Percentiles rank a stretch among this genome's conserved stretches.
Conservation (phyloP, 2,888 invertebrate species). For the Pollenia labialis region DNA sequence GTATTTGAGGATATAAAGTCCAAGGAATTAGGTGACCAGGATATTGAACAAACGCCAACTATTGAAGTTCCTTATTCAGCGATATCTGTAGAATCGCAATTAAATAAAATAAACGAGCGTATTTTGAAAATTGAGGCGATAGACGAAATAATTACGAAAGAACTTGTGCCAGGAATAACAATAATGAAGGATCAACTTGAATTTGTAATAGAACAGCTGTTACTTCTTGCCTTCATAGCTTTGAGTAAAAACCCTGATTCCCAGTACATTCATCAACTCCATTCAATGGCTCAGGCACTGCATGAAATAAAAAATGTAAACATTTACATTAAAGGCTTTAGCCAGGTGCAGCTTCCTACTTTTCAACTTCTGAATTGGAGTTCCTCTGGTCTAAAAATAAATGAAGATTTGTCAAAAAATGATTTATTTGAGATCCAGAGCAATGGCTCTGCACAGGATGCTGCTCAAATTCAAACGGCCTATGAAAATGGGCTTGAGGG, state of each 20-base stretch:
- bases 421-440: slow-evolving; percentile 32
- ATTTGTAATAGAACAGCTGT: slow-evolving; percentile 78
- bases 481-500: slow-evolving; percentile 74
- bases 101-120: slow-evolving; percentile 16
- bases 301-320: slow-evolving; percentile 73
- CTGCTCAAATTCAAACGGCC: background rate
- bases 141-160: slow-evolving; percentile 16
- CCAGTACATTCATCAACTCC: slow-evolving; percentile 72
- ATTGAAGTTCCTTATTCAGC: background rate
- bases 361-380: slow-evolving; percentile 54
- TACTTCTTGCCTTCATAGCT: slow-evolving; percentile 76
- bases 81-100: background rate
- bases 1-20: background rate
- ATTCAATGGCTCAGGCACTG: slow-evolving; percentile 75
- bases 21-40: background rate
- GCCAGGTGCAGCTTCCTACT: slow-evolving; percentile 59
- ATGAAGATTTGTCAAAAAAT: slow-evolving; percentile 44
- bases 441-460: background rate
- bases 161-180: slow-evolving; percentile 69
- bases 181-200: slow-evolving; percentile 77
- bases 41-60: background rate
- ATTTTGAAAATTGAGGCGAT: slow-evolving; percentile 31
- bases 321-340: slow-evolving; percentile 46
- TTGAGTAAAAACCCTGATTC: slow-evolving; percentile 76
- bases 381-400: slow-evolving; percentile 63